Evolutionary conservation across 1,140 invertebrate genomes (phyloP).

Genomic region (Dermatophagoides farinae): DNA sequence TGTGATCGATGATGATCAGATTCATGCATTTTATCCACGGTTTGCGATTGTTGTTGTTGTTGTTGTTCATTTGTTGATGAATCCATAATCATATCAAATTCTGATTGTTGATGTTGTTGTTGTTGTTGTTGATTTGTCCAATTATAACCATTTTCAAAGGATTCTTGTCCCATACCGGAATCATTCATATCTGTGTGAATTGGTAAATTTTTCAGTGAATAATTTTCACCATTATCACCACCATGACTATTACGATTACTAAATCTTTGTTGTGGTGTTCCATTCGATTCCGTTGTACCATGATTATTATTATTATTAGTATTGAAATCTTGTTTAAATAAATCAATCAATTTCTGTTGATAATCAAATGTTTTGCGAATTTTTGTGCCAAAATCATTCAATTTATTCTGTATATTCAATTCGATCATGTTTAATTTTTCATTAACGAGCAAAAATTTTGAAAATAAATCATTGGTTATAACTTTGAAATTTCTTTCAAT

Average conservation of each 20-base stretch:
- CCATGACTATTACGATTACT: neutral
- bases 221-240: neutral
- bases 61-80: neutral
- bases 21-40: neutral
- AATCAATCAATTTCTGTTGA: no score
- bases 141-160: no score
- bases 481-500: neutral
- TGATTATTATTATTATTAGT: no score
- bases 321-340: no score
- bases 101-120: neutral
- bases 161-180: neutral
- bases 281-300: no score
- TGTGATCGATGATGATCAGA: neutral
- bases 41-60: neutral
- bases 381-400: neutral
- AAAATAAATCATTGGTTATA: slow-evolving; percentile 3
- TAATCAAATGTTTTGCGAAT: neutral
- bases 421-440: slow-evolving; percentile 6
- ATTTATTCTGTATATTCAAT: neutral
- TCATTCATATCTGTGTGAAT: neutral
- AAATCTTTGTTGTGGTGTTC: neutral
- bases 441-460: slow-evolving; percentile 1
- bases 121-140: neutral
- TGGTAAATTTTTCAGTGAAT: neutral
- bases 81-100: neutral